Evolutionary conservation across 2,888 invertebrate genomes (phyloP).

Genomic region (Crossocerus cetratus): DNA sequence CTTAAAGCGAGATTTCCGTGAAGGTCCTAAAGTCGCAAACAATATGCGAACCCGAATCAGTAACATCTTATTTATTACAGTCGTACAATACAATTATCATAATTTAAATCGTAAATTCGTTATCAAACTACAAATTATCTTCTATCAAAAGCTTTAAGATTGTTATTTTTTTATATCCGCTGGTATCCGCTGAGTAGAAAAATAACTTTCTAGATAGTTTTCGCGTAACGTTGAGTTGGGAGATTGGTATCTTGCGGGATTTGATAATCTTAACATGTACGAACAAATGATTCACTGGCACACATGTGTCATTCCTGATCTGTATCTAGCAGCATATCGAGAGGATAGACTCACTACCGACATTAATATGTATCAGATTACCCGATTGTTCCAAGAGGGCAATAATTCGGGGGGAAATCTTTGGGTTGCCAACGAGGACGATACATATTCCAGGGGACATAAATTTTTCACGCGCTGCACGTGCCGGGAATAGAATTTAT

Average conservation of each 20-base stretch:
- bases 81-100: background rate
- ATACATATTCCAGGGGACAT: conserved; percentile 31
- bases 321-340: too few relatives aligned
- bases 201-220: too few relatives aligned
- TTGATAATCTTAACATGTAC: background rate
- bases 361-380: too few relatives aligned
- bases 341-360: too few relatives aligned
- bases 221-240: too few relatives aligned
- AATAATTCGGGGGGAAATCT: conserved; percentile 19
- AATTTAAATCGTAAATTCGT: background rate
- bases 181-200: too few relatives aligned
- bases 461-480: conserved; percentile 39
- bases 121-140: too few relatives aligned
- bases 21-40: background rate
- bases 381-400: too few relatives aligned
- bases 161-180: too few relatives aligned
- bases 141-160: too few relatives aligned
- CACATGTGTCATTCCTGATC: background rate
- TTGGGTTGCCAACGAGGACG: conserved; percentile 16
- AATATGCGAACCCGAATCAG: background rate
- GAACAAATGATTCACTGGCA: background rate
- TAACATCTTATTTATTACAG: background rate
- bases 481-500: conserved; percentile 38
- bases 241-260: too few relatives aligned
- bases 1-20: background rate